Conservation (phyloP, 2,113 vertebrate genomes). For the Mirza zaza region DNA sequence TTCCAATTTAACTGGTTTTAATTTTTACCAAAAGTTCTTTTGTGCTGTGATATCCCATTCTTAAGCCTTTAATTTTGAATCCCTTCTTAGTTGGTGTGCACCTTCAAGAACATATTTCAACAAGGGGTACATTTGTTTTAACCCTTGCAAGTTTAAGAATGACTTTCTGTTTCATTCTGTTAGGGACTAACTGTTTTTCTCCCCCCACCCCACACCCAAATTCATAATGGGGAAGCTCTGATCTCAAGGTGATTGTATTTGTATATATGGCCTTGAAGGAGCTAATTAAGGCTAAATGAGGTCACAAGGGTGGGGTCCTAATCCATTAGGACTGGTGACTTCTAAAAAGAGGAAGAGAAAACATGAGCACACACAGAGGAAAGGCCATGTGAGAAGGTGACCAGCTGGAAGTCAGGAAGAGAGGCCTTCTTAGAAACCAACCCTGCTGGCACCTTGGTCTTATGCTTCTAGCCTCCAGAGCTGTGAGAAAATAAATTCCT, state of each 20-base stretch:
- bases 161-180: not conserved
- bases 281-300: not conserved
- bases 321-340: not conserved
- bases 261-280: not conserved
- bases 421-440: not conserved
- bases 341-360: not conserved
- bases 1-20: slow-evolving; percentile 18
- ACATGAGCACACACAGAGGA: not conserved
- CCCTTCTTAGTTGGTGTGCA: not conserved
- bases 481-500: not conserved
- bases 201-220: not conserved
- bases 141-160: not conserved
- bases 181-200: not conserved
- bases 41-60: not conserved
- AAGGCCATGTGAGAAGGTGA: not conserved
- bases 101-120: not conserved
- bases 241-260: not conserved
- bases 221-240: not conserved
- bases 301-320: not conserved
- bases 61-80: slow-evolving; percentile 38
- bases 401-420: not conserved
- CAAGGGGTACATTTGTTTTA: not conserved
- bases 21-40: slow-evolving; percentile 20
- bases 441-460: not conserved
- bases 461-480: not conserved